Conservation (phyloP, 1,140 invertebrate species). For the Drosophila sp. region DNA sequence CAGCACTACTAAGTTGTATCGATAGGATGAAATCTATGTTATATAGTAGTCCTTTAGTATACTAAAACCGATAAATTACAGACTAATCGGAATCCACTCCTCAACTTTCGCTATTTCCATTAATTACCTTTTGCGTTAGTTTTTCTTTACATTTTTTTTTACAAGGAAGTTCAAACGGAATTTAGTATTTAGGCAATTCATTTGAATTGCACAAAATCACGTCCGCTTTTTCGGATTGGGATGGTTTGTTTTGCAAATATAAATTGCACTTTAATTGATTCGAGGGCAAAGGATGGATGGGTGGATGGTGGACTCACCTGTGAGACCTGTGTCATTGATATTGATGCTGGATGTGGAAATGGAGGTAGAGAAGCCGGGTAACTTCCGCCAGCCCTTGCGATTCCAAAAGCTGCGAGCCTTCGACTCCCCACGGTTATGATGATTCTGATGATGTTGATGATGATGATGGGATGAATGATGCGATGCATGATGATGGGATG, state of each 20-base stretch:
- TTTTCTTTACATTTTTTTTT: too few species aligned
- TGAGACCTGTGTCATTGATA: slow-evolving; percentile 86
- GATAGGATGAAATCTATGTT: too few species aligned
- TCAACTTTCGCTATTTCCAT: too few species aligned
- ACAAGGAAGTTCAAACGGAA: background rate
- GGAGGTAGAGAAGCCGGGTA: slow-evolving; percentile 87
- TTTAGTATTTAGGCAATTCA: background rate
- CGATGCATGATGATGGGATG: slow-evolving; percentile 19
- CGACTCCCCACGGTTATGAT: slow-evolving; percentile 57
- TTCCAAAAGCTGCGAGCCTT: slow-evolving; percentile 87
- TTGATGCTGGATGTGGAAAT: slow-evolving; percentile 87
- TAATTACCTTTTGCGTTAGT: too few species aligned
- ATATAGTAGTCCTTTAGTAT: too few species aligned
- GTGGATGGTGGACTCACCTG: slow-evolving; percentile 83
- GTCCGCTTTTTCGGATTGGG: background rate
- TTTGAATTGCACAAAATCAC: background rate
- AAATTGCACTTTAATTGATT: slow-evolving; percentile 1
- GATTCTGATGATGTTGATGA: slow-evolving; percentile 22
- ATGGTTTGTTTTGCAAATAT: background rate
- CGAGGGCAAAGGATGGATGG: background rate
- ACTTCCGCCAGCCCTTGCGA: slow-evolving; percentile 90
- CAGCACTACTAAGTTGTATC: too few species aligned
- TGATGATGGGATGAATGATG: slow-evolving; percentile 9
- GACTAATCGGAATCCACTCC: too few species aligned
- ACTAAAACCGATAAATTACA: too few species aligned